phyloP scores from a whole-genome alignment of 2,797 vertebrate species.

The Notolepis coatsorum region DNA sequence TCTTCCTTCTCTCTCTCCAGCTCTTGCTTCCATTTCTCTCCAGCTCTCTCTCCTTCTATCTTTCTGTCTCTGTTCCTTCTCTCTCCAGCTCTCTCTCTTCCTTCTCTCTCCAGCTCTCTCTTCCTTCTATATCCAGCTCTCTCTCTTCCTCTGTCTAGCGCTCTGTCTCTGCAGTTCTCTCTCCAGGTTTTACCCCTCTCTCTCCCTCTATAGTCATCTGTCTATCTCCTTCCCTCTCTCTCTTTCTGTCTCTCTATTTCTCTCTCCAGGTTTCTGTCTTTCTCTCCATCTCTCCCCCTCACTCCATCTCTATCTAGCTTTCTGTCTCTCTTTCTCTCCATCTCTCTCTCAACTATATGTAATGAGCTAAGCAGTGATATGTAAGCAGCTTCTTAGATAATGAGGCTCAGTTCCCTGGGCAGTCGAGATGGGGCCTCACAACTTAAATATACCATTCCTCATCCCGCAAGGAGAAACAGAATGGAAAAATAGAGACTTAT shows the following conservation, averaged over 20 bases:
- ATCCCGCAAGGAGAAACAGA: slow-evolving; percentile 61
- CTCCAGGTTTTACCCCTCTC: background rate
- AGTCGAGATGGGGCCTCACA: slow-evolving; percentile 62
- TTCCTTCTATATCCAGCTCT: slow-evolving; percentile 7
- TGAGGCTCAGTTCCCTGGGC: slow-evolving; percentile 69
- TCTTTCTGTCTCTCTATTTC: slow-evolving; percentile 22
- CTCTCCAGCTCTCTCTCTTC: slow-evolving; percentile 5
- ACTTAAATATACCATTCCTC: slow-evolving; percentile 59
- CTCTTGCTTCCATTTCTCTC: too few species aligned
- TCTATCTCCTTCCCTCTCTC: slow-evolving; percentile 6
- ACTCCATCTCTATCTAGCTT: slow-evolving; percentile 5
- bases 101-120: slow-evolving; percentile 10
- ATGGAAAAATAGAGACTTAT: slow-evolving; percentile 43
- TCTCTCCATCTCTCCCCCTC: slow-evolving; percentile 1
- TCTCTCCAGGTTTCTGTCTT: slow-evolving; percentile 7
- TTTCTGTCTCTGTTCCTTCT: slow-evolving; percentile 9
- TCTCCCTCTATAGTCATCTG: background rate
- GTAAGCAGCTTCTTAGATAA: slow-evolving; percentile 78
- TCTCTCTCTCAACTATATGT: slow-evolving; percentile 57
- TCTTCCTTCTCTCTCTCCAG: slow-evolving; percentile 5
- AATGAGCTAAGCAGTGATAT: slow-evolving; percentile 77
- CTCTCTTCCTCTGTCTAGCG: slow-evolving; percentile 21
- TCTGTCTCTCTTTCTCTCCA: slow-evolving; percentile 18
- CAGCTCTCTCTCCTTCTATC: slow-evolving; percentile 7
- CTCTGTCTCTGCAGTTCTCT: too few species aligned